Conservation (phyloP, 2,888 invertebrate genomes). For the Dolichomitus sp. region DNA sequence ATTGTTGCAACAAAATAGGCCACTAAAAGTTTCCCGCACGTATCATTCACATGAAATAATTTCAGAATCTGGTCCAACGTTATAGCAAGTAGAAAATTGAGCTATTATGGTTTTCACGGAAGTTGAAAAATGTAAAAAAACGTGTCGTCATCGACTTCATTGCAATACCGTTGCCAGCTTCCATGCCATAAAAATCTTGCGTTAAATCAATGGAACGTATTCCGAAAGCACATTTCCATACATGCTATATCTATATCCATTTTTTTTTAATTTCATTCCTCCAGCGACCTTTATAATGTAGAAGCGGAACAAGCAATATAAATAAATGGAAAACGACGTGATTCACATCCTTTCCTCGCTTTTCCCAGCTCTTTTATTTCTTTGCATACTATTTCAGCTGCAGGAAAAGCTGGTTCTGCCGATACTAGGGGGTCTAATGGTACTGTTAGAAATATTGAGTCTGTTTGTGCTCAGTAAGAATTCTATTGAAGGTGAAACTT, state of each 20-base stretch:
- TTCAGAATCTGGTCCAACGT: no score
- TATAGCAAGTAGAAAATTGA: no score
- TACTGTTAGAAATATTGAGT: background rate
- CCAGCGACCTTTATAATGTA: background rate
- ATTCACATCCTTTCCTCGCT: background rate
- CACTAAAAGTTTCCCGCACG: no score
- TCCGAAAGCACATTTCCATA: conserved; percentile 11
- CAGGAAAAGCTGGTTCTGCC: background rate
- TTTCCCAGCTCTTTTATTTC: background rate
- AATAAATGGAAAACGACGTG: conserved; percentile 20
- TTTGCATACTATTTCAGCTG: background rate
- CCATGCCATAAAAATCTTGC: background rate
- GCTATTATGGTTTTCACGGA: no score
- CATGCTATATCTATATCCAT: background rate
- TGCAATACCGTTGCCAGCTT: no score
- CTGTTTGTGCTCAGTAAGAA: conserved; percentile 14
- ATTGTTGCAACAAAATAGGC: no score
- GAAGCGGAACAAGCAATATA: background rate
- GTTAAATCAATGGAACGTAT: background rate
- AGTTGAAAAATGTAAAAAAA: no score
- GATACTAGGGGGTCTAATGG: background rate
- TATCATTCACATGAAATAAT: no score
- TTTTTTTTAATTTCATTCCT: background rate
- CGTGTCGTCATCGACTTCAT: no score
- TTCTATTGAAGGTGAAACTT: conserved; percentile 11